These are phyloP conservation scores for Meta bourneti DNA, from an alignment of 2,888 invertebrate species.

Conservation along the genomic window DNA sequence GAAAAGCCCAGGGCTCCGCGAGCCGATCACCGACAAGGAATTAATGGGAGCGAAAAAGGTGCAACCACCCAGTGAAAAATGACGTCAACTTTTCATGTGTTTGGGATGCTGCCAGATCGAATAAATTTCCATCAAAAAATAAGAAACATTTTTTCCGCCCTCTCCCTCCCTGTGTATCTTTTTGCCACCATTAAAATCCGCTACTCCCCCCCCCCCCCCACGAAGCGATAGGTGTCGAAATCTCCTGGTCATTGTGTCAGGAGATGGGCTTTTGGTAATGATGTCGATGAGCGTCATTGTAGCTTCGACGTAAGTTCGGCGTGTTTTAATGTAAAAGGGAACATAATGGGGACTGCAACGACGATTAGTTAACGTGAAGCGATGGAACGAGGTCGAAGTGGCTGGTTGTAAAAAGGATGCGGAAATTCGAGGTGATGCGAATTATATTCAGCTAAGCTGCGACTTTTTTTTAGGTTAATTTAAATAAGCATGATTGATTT, in stretches of 20 bases:
- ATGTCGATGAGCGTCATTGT: constrained; percentile 40
- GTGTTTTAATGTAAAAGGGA: neutral
- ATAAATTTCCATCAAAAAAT: constrained; percentile 71
- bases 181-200: constrained; percentile 48
- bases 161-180: constrained; percentile 24
- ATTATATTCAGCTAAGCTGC: too few relatives aligned
- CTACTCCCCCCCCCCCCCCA: constrained; percentile 13
- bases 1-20: neutral
- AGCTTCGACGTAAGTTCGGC: neutral
- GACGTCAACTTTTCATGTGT: constrained; percentile 62
- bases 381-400: neutral
- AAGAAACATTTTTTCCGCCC: constrained; percentile 39
- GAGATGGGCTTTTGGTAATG: constrained; percentile 28
- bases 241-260: constrained; percentile 22
- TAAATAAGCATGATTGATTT: too few relatives aligned
- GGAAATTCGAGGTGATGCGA: too few relatives aligned
- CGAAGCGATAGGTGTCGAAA: constrained; percentile 44
- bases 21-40: constrained; percentile 53
- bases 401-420: neutral
- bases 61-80: constrained; percentile 68
- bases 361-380: constrained; percentile 1
- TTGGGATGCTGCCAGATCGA: constrained; percentile 64
- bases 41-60: constrained; percentile 69
- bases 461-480: too few relatives aligned
- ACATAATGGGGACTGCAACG: neutral